These are phyloP conservation scores for Tetropium fuscum DNA, from an alignment of 2,888 invertebrate genomes.

Conservation along the genomic window DNA sequence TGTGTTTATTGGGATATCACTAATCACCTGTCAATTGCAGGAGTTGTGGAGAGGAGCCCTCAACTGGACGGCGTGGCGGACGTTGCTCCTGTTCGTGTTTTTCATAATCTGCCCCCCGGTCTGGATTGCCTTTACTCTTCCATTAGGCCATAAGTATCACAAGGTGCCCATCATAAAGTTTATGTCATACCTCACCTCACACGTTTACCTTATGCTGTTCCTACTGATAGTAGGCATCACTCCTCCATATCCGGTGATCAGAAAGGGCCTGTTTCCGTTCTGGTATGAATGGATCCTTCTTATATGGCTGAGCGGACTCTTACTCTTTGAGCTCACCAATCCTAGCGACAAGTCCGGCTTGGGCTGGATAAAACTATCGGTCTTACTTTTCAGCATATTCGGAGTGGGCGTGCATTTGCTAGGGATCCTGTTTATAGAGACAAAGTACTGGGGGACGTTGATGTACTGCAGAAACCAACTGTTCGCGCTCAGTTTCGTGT, in stretches of 20 bases:
- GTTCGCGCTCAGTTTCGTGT: slow-evolving; percentile 93
- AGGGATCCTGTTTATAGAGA: slow-evolving; percentile 77
- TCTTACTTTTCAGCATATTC: slow-evolving; percentile 88
- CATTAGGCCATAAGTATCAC: slow-evolving; percentile 94
- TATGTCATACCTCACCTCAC: slow-evolving; percentile 99
- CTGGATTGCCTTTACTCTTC: slow-evolving; percentile 96
- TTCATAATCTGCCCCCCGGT: slow-evolving; percentile 96
- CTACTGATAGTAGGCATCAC: slow-evolving; percentile 91
- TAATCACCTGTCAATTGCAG: slow-evolving; percentile 66
- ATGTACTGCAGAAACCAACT: slow-evolving; percentile 97
- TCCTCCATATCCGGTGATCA: slow-evolving; percentile 86
- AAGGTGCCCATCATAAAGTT: slow-evolving; percentile 99
- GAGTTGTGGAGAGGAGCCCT: slow-evolving; percentile 98
- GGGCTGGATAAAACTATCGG: slow-evolving; percentile 93
- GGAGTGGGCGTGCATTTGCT: slow-evolving; percentile 91
- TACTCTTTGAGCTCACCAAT: slow-evolving; percentile 96
- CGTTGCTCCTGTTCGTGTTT: slow-evolving; percentile 90
- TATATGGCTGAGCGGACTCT: slow-evolving; percentile 93
- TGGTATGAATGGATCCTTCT: slow-evolving; percentile 98
- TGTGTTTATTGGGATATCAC: background rate
- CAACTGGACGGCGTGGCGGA: slow-evolving; percentile 96
- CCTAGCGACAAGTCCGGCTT: slow-evolving; percentile 98
- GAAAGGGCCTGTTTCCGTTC: slow-evolving; percentile 84
- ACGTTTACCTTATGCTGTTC: slow-evolving; percentile 96
- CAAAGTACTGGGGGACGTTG: slow-evolving; percentile 83